Evolutionary conservation across 2,797 vertebrate genomes (phyloP).

Genomic region (Rhodeus uyekii): DNA sequence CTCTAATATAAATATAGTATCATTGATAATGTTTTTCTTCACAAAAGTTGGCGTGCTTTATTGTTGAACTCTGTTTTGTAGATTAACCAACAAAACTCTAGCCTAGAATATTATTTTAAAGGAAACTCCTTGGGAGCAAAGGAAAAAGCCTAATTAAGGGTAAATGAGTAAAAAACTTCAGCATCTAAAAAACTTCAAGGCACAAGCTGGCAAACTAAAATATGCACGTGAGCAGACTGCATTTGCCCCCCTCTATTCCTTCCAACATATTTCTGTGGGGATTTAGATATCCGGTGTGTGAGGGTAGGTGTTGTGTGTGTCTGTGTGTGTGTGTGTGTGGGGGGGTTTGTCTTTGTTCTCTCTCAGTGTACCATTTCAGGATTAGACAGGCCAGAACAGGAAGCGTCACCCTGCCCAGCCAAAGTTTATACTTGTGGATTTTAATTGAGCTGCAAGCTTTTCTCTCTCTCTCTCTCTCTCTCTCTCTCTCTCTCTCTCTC

Average conservation of each 20-base stretch:
- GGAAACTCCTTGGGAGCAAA: neutral
- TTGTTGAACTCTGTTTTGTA: neutral
- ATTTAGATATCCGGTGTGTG: constrained; percentile 34
- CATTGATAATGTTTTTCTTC: no score
- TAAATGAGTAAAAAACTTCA: neutral
- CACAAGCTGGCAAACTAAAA: constrained; percentile 14
- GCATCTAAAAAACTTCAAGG: neutral
- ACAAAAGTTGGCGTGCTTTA: neutral
- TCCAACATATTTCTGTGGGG: constrained; percentile 25
- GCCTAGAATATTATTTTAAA: neutral
- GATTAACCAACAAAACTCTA: neutral
- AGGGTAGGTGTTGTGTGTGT: constrained; percentile 42
- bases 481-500: constrained; percentile 27
- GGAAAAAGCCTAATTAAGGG: neutral
- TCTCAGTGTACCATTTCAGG: constrained; percentile 69
- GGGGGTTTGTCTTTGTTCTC: constrained; percentile 69
- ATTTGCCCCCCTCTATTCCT: neutral
- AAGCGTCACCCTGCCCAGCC: constrained; percentile 68
- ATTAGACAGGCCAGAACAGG: constrained; percentile 75
- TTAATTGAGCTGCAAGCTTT: constrained; percentile 70
- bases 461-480: constrained; percentile 32
- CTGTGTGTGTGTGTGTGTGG: constrained; percentile 50
- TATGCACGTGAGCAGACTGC: neutral
- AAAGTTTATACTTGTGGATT: constrained; percentile 75
- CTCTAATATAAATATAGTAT: no score